Base-by-base conservation (phyloP, 2,888 invertebrate genomes). In the Dryocosmus kuriphilus region DNA sequence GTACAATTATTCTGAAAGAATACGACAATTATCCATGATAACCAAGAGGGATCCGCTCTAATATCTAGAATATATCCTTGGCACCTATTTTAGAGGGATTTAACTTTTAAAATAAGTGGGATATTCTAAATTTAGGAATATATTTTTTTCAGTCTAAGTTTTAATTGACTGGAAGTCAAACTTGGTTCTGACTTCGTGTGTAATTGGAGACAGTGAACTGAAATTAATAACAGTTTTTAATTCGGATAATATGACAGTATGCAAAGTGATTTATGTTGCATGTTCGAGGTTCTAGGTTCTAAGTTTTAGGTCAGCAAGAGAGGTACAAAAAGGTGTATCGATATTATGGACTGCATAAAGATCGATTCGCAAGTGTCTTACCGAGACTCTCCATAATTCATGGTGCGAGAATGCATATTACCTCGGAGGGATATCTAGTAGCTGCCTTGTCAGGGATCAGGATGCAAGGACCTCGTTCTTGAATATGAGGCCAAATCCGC, bases 361-460 rank as follows among this genome's bases (percentile, higher is more conserved):
- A 81, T 79, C 77, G 24, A 76, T 81, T 78, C 74, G 46, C 79
- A 63, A 74, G 81, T 79, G 63, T 79, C 73, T 74, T 46, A 67
- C 63, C 22, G 41, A 71, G 51, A 79, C 62, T 60, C 63, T 81
- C 75, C 77, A 81, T 81, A 79, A 81, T 81, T 81, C 81, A 81
- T 81, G 79, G 74, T 32, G 30, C 24, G 79, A 61, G 76, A 76
- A 79, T 74, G 77, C 79, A 76, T 78, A 81, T 81, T 74, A 73
- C 75, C 60, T 75, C 60, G 65, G 78, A 75, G 75, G 77, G 74
- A 79, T 74, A 75, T 77, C 74, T 80, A 78, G 73, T 62, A 65
- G 32, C 32, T 60, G 57, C 27, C 62, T 30, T 63, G 62, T 67
- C 57, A 73, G 27, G 74, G 78, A 77, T 61, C 55, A 74, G 75